Conservation (phyloP, 1,140 invertebrate species). For the Trichonephila clavata region DNA sequence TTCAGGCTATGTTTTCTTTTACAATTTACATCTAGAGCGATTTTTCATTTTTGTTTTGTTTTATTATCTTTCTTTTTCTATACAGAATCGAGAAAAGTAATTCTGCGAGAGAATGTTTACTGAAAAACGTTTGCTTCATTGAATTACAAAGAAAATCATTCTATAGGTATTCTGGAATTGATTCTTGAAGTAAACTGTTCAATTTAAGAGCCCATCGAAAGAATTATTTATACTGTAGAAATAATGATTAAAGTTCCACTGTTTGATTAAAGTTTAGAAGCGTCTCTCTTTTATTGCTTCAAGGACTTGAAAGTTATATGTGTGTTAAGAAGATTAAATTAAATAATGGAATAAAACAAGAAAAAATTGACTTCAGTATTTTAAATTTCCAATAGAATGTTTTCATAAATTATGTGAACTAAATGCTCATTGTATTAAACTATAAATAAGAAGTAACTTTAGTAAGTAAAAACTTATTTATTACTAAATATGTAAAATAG, state of each 20-base stretch:
- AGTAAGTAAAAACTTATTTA: too few relatives aligned
- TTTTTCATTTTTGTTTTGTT: neutral
- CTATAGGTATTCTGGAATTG: neutral
- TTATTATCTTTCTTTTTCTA: neutral
- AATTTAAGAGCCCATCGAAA: neutral
- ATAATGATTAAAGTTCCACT: constrained; percentile 15
- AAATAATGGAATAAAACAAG: too few relatives aligned
- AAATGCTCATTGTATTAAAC: too few relatives aligned
- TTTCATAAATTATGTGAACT: too few relatives aligned
- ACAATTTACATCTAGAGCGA: neutral
- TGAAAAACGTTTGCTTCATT: constrained; percentile 4
- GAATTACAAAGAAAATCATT: constrained; percentile 5
- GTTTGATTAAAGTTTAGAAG: neutral
- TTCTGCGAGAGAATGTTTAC: neutral
- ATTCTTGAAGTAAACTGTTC: neutral
- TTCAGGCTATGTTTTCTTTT: neutral
- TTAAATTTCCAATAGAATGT: too few relatives aligned
- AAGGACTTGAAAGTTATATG: too few relatives aligned
- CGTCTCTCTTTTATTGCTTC: too few relatives aligned
- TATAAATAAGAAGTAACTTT: too few relatives aligned
- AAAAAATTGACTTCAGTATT: too few relatives aligned
- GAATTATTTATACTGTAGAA: neutral
- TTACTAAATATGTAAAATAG: too few relatives aligned
- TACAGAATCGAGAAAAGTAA: neutral
- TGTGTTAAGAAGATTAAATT: too few relatives aligned